phyloP scores from a whole-genome alignment of 2,797 vertebrate genomes.

The Tapirus indicus region DNA sequence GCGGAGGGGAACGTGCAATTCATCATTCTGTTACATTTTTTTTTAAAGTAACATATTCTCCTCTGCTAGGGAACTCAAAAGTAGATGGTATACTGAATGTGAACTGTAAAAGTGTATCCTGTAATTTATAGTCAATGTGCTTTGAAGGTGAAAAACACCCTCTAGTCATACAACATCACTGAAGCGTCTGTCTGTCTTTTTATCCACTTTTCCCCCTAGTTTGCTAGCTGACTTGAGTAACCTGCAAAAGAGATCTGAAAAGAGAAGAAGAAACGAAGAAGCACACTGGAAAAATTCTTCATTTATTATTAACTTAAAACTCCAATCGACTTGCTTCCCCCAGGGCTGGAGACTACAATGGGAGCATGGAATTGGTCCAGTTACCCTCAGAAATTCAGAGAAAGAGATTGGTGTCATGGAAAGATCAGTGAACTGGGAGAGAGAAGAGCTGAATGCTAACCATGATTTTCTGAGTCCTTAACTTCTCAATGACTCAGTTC shows the following conservation, averaged over 20 bases:
- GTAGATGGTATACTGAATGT: slow-evolving; percentile 45
- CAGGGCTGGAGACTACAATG: slow-evolving; percentile 66
- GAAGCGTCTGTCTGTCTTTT: slow-evolving; percentile 61
- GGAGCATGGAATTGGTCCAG: slow-evolving; percentile 60
- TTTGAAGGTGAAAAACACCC: slow-evolving; percentile 83
- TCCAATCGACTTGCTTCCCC: slow-evolving; percentile 75
- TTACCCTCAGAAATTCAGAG: slow-evolving; percentile 67
- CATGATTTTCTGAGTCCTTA: neutral
- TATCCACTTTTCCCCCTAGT: slow-evolving; percentile 28
- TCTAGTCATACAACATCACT: slow-evolving; percentile 57
- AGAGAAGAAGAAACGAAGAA: slow-evolving; percentile 66
- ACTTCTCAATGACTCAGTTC: neutral
- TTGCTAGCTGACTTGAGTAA: slow-evolving; percentile 70
- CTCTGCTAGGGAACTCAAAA: slow-evolving; percentile 48
- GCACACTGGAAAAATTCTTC: slow-evolving; percentile 72
- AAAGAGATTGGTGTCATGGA: slow-evolving; percentile 26
- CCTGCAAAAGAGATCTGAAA: slow-evolving; percentile 79
- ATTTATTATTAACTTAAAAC: slow-evolving; percentile 81
- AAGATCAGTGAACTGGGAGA: slow-evolving; percentile 49
- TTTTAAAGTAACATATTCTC: slow-evolving; percentile 29
- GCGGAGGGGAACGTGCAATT: neutral
- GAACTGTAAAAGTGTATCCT: slow-evolving; percentile 52
- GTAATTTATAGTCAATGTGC: slow-evolving; percentile 75
- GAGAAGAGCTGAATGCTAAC: slow-evolving; percentile 66
- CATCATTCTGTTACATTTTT: neutral